These are phyloP conservation scores for Meganola albula DNA, from an alignment of 2,888 invertebrate genomes.

Conservation along the genomic window DNA sequence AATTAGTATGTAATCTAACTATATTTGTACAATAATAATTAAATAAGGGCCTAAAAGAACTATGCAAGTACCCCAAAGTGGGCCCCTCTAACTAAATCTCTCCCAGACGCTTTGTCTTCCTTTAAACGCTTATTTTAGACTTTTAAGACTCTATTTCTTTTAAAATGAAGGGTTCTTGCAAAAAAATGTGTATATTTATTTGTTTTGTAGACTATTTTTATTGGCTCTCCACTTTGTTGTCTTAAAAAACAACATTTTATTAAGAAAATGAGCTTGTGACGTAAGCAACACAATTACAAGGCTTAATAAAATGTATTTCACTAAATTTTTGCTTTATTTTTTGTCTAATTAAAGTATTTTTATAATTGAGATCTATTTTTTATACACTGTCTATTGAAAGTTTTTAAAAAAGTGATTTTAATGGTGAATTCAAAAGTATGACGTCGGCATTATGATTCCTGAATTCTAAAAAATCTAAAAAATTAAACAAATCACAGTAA, in stretches of 20 bases:
- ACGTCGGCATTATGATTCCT: no score
- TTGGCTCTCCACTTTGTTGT: not conserved
- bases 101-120: not conserved
- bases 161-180: slow-evolving; percentile 11
- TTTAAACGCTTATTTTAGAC: slow-evolving; percentile 7
- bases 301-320: no score
- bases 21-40: not conserved
- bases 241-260: not conserved
- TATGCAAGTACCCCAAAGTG: slow-evolving; percentile 4
- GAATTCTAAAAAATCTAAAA: no score
- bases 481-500: no score
- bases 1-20: not conserved
- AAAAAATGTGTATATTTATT: slow-evolving; percentile 4
- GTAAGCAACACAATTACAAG: no score
- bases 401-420: no score
- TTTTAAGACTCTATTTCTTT: slow-evolving; percentile 1
- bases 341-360: no score
- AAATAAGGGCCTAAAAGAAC: not conserved
- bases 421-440: no score
- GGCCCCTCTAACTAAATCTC: slow-evolving; percentile 14
- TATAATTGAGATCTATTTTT: no score
- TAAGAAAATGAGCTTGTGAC: no score
- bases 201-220: slow-evolving; percentile 1
- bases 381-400: no score
- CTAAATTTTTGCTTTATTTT: no score